Evolutionary conservation across 1,140 invertebrate species (phyloP).

Genomic region (Cecropterus lyciades): DNA sequence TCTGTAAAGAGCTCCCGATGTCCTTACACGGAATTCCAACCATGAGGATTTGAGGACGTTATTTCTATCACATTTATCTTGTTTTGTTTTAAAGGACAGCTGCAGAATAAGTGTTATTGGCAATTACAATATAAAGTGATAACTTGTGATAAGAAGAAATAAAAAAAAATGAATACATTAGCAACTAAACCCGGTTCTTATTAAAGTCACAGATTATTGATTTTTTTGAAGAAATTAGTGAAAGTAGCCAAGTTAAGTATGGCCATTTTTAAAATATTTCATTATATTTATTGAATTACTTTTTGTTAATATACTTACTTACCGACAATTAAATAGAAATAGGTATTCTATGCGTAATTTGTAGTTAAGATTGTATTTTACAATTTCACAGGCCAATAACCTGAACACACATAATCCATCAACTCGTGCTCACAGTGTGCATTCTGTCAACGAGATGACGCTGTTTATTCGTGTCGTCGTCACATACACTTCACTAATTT

Average conservation of each 20-base stretch:
- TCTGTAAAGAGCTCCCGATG: conserved; percentile 42
- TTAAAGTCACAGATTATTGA: too few relatives aligned
- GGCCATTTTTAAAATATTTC: too few relatives aligned
- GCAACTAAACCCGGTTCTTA: too few relatives aligned
- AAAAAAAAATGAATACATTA: too few relatives aligned
- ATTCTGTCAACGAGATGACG: conserved; percentile 31
- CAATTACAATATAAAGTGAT: too few relatives aligned
- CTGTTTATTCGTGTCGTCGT: conserved; percentile 27
- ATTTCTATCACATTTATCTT: conserved; percentile 20
- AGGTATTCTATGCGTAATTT: too few relatives aligned
- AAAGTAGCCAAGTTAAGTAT: too few relatives aligned
- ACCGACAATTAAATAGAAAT: too few relatives aligned
- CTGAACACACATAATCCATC: conserved; percentile 28
- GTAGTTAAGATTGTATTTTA: not conserved
- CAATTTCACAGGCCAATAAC: conserved; percentile 25
- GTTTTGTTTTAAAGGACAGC: not conserved
- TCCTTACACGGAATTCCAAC: conserved; percentile 7
- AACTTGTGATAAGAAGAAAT: not conserved
- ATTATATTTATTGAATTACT: too few relatives aligned
- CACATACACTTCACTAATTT: conserved; percentile 33
- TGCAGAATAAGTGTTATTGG: not conserved
- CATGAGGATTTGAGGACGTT: conserved; percentile 37
- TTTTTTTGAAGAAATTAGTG: too few relatives aligned
- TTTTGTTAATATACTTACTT: too few relatives aligned
- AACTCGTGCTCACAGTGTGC: conserved; percentile 19